A percentile compares a stretch with the other conserved stretches of the same genome.
Conservation (phyloP, 1,140 invertebrate species). For the Melanaphis sacchari region DNA sequence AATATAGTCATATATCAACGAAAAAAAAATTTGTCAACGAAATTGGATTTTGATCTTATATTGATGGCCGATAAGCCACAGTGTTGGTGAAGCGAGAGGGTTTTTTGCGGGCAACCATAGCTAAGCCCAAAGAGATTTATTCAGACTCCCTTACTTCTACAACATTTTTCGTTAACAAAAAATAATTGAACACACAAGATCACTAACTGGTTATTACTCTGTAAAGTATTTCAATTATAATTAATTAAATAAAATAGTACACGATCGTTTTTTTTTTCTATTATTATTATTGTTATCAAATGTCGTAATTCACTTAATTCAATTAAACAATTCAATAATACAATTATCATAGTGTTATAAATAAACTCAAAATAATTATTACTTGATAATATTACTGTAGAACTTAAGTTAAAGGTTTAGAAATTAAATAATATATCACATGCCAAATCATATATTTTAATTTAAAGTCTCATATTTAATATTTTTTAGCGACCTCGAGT, state of each 20-base stretch:
- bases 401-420: neutral
- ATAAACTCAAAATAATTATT: neutral
- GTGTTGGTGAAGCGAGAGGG: neutral
- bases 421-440: neutral
- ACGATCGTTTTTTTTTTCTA: neutral
- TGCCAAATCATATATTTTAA: neutral
- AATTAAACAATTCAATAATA: neutral
- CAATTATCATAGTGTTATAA: neutral
- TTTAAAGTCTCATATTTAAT: neutral
- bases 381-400: neutral
- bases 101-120: neutral
- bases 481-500: neutral
- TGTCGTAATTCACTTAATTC: neutral
- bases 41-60: conserved; percentile 54
- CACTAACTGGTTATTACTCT: neutral
- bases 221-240: neutral
- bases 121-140: conserved; percentile 38
- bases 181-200: conserved; percentile 1
- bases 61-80: conserved; percentile 45
- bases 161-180: conserved; percentile 11
- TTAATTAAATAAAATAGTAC: neutral
- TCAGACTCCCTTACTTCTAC: neutral
- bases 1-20: neutral
- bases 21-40: conserved; percentile 38
- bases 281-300: neutral